These are phyloP conservation scores for Drosophila anomalipes DNA, from an alignment of 2,888 invertebrate species.

Conservation along the genomic window DNA sequence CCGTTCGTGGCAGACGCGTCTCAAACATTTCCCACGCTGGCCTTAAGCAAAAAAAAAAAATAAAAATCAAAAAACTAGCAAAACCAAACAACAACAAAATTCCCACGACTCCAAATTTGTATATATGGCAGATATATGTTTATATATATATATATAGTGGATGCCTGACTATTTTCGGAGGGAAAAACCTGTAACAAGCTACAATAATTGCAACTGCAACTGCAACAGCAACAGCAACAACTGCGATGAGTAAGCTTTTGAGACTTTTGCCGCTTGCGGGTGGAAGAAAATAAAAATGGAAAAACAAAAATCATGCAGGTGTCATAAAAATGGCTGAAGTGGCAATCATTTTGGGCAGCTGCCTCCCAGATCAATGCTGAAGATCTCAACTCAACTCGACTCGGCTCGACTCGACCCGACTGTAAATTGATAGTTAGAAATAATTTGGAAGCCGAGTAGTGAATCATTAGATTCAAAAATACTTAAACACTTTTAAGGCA, in stretches of 20 bases:
- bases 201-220: slow-evolving; percentile 72
- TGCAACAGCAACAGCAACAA: slow-evolving; percentile 13
- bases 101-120: slow-evolving; percentile 83
- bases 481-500: neutral
- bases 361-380: slow-evolving; percentile 27
- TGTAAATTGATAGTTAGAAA: slow-evolving; percentile 40
- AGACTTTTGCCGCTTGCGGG: slow-evolving; percentile 51
- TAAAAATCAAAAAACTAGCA: slow-evolving; percentile 47
- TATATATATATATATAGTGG: slow-evolving; percentile 29
- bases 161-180: slow-evolving; percentile 44
- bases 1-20: slow-evolving; percentile 65
- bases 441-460: slow-evolving; percentile 9
- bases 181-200: slow-evolving; percentile 70
- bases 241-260: slow-evolving; percentile 41
- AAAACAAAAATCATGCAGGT: slow-evolving; percentile 75
- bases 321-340: slow-evolving; percentile 67
- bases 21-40: slow-evolving; percentile 78
- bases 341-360: slow-evolving; percentile 42
- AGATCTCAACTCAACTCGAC: slow-evolving; percentile 26
- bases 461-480: slow-evolving; percentile 4
- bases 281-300: slow-evolving; percentile 38
- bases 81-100: slow-evolving; percentile 56
- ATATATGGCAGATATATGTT: slow-evolving; percentile 59
- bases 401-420: neutral
- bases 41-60: slow-evolving; percentile 54